Evolutionary conservation across 2,888 invertebrate genomes (phyloP), one percentile per base, ranked within the genome.

Genomic region (Osmoderma eremita): DNA sequence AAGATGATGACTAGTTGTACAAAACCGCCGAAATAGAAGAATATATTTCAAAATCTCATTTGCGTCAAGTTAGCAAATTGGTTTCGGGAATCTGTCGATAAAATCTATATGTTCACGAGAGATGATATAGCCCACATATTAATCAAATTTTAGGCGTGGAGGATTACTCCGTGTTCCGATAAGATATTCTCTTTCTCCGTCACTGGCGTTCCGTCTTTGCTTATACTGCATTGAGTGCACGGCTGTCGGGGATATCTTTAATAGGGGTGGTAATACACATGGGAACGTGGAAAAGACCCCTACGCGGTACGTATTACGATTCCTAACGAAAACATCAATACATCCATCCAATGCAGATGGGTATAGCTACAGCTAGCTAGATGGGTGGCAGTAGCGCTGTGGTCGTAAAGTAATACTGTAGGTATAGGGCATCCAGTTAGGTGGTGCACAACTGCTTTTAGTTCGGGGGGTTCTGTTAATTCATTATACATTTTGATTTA

Each of bases 141-240:
- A 78, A 78, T 78, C 78, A 78, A 77, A 77, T 76, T 78, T 77
- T 75, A 78, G 77, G 75, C 73, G 75, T 74, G 75, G 77, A 68
- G 75, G 77, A 78, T 78, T 78, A 78, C 76, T 75, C 75, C 75
- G 71, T 75, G 72, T 71, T 72, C 74, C 74, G 78, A 78, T 78
- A 78, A 78, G 78, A 78, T 67, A 63, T 63, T 41, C 41, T 8
- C 41, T 53, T 62, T 58, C 58, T 58, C 42, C 42, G 24, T 24
- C 20, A 30, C 24, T 30, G 30, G 8, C 30, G 10, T 30, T 58
- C 10, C 58, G 58, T 20, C 30, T 58, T 58, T 58, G 22, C 56
- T 15, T 38, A 50, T 63, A 42, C 63, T 58, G 58, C 42, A 45
- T 42, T 42, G 45, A 17, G 42, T 42, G 58, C 22, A 58, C 18